A percentile compares a stretch with the other conserved stretches of the same genome.
These are phyloP conservation scores for Temnothorax rugatulus DNA, from an alignment of 2,888 invertebrate species.

Conservation along the genomic window DNA sequence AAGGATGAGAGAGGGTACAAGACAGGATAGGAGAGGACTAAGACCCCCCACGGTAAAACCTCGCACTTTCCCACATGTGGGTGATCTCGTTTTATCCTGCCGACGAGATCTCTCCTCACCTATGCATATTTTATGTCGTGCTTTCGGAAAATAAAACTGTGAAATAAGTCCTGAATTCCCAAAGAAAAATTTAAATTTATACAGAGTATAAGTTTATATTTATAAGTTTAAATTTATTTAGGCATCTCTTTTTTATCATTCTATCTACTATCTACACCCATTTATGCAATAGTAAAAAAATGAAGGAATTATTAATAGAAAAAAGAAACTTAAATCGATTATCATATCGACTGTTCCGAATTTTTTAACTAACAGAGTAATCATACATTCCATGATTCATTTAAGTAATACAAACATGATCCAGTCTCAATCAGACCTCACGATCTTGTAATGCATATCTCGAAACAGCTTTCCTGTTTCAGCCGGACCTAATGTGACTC, in stretches of 20 bases:
- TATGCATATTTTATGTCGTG: conserved; percentile 73
- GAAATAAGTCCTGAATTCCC: not conserved
- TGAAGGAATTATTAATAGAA: not conserved
- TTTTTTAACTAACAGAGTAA: not conserved
- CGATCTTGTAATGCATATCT: conserved; percentile 24
- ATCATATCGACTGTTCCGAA: not conserved
- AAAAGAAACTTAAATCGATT: not conserved
- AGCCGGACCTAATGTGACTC: conserved; percentile 83
- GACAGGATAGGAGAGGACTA: conserved; percentile 78
- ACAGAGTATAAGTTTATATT: not conserved
- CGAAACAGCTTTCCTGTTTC: conserved; percentile 62
- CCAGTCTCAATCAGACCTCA: conserved; percentile 27
- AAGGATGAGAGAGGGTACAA: conserved; percentile 70
- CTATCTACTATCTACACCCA: not conserved
- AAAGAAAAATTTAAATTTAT: not conserved
- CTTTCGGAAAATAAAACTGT: not conserved
- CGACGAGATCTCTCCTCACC: conserved; percentile 80
- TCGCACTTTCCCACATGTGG: conserved; percentile 86
- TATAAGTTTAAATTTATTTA: conserved; percentile 12
- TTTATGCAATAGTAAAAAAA: not conserved
- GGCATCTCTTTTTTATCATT: not conserved
- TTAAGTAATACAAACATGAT: conserved; percentile 17
- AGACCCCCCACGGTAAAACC: conserved; percentile 84
- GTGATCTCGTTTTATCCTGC: conserved; percentile 86
- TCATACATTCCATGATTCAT: not conserved